Base-by-base conservation (phyloP, 2,888 invertebrate species). In the Mystacides longicornis region DNA sequence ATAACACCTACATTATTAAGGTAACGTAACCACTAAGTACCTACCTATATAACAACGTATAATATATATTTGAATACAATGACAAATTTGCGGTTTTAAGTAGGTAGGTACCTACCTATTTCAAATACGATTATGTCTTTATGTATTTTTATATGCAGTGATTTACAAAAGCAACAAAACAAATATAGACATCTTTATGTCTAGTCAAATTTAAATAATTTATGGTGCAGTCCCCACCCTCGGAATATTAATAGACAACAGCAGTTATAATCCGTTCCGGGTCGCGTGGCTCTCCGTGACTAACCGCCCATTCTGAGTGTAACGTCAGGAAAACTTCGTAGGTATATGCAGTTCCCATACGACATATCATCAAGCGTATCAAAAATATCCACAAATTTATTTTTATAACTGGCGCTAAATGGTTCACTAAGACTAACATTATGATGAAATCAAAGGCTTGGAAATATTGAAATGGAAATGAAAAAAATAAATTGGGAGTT, bases 221-320 rank as follows among this genome's bases (percentile, higher is more conserved):
- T 37, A 37, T 37, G 14, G 3, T 37, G 16, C 16, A n/a, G 16
- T 37, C 37, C 37, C 37, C 37, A 14, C 16, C 16, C 3, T 14
- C 14, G 16, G n/a, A 37, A 37, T 37, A 37, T n/a, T 37, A 37
- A 14, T 7, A 37, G 14, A 37, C 4, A 37, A 16, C 37, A 37
- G 69, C 71, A 67, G 69, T 71, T 71, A 66, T 69, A 72, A 75
- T 77, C 73, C 70, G 75, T 75, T 75, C 73, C 75, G 74, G 72
- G 79, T 81, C 81, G 79, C 81, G 81, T 81, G 81, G 67, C 77
- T 55, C 65, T 68, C 72, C 79, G 76, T 71, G 72, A 71, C 79
- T 76, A 80, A 81, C 80, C 74, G 64, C 37, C n/a, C n/a, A 37
- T n/a, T n/a, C n/a, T n/a, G n/a, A 14, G n/a, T 37, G 37, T 37